A percentile compares a stretch with the other conserved stretches of the same genome.
phyloP scores from a whole-genome alignment of 2,113 vertebrate genomes.

The Oreochromis niloticus region DNA sequence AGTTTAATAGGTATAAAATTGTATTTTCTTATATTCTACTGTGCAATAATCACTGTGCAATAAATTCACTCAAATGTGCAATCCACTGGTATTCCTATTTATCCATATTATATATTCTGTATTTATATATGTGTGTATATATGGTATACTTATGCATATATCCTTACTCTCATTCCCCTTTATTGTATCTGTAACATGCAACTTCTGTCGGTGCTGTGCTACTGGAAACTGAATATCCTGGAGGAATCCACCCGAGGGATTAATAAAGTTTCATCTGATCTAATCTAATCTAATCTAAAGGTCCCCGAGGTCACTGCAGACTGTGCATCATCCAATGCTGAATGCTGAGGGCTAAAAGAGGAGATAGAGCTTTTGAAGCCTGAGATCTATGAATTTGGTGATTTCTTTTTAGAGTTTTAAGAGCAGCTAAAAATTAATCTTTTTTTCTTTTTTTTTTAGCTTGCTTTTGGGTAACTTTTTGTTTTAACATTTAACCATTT shows the following conservation, averaged over 20 bases:
- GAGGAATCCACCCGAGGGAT: too few species aligned
- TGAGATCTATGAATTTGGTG: not conserved
- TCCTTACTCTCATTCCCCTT: not conserved
- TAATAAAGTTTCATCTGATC: too few species aligned
- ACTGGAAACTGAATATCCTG: not conserved
- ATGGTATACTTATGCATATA: not conserved
- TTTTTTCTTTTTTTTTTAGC: not conserved
- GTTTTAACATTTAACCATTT: not conserved
- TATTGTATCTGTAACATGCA: not conserved
- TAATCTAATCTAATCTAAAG: not conserved
- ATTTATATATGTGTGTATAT: not conserved
- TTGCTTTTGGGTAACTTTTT: not conserved
- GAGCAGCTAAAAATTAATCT: not conserved
- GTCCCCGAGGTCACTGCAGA: not conserved
- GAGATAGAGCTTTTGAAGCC: not conserved
- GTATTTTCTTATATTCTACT: not conserved
- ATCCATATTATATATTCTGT: not conserved
- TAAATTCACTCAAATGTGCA: not conserved
- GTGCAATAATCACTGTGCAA: not conserved
- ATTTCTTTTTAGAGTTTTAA: not conserved
- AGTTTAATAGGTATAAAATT: not conserved
- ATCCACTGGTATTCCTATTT: not conserved
- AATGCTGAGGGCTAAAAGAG: not conserved
- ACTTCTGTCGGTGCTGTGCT: not conserved
- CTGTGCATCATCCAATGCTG: not conserved